phyloP scores from a whole-genome alignment of 2,888 invertebrate genomes.

The Therioaphis trifolii region DNA sequence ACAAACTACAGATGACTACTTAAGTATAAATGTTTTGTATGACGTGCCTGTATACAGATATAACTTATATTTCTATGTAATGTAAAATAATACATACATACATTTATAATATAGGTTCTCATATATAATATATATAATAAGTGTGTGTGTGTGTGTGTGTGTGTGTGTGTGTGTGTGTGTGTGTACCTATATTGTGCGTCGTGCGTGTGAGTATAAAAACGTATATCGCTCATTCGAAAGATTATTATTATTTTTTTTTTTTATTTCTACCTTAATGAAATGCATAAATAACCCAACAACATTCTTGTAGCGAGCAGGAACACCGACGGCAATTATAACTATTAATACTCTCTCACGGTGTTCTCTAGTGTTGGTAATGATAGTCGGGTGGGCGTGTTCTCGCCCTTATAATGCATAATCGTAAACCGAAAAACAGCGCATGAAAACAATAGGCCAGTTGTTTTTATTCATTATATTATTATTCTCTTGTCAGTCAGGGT shows the following conservation, averaged over 20 bases:
- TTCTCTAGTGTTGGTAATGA: slow-evolving; percentile 10
- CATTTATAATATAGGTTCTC: no score
- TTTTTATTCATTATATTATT: slow-evolving; percentile 26
- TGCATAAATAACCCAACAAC: slow-evolving; percentile 45
- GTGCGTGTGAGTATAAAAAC: no score
- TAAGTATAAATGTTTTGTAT: no score
- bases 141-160: no score
- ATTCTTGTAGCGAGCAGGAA: slow-evolving; percentile 39
- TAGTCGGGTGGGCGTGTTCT: slow-evolving; percentile 53
- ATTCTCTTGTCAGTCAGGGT: slow-evolving; percentile 26
- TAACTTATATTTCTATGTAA: no score
- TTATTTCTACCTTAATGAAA: slow-evolving; percentile 16
- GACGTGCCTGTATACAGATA: no score
- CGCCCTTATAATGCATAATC: slow-evolving; percentile 45
- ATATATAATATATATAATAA: no score
- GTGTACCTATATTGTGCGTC: no score
- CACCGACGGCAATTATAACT: slow-evolving; percentile 52
- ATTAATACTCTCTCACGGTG: slow-evolving; percentile 60
- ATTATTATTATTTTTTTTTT: slow-evolving; percentile 18
- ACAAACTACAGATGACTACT: no score
- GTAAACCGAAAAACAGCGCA: slow-evolving; percentile 50
- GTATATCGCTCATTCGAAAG: not conserved
- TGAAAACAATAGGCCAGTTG: slow-evolving; percentile 46
- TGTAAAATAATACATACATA: no score
- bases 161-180: no score